These are phyloP conservation scores for Procambarus clarkii DNA, from an alignment of 1,140 invertebrate genomes.

Conservation along the genomic window DNA sequence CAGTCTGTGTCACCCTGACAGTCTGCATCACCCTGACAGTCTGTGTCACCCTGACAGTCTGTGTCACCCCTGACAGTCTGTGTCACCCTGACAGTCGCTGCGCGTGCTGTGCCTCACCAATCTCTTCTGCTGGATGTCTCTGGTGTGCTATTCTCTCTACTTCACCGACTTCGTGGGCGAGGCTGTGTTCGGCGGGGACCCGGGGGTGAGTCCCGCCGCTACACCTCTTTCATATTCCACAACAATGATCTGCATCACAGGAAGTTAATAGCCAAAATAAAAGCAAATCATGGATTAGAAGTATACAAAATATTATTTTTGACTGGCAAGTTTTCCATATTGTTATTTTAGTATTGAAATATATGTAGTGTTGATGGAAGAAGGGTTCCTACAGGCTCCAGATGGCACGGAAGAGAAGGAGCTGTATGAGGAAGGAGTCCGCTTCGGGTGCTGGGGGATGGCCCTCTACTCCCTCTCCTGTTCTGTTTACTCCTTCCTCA, in stretches of 20 bases:
- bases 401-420: constrained; percentile 81
- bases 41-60: too few species aligned
- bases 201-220: constrained; percentile 80
- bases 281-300: too few species aligned
- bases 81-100: constrained; percentile 79
- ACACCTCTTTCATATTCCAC: too few species aligned
- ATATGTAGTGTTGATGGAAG: too few species aligned
- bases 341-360: too few species aligned
- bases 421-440: constrained; percentile 91
- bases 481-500: constrained; percentile 91
- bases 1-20: too few species aligned
- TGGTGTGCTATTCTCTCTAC: constrained; percentile 96
- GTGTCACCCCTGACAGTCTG: too few species aligned
- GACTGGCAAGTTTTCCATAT: too few species aligned
- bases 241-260: too few species aligned
- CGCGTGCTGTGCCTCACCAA: constrained; percentile 93
- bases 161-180: constrained; percentile 98
- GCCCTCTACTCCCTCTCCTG: constrained; percentile 96
- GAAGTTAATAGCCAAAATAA: too few species aligned
- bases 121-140: constrained; percentile 98
- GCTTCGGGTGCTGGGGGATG: constrained; percentile 98
- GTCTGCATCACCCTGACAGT: too few species aligned
- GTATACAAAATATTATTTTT: too few species aligned
- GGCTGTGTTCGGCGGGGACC: constrained; percentile 94
- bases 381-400: constrained; percentile 78